Evolutionary conservation across 2,888 invertebrate species (phyloP).

Genomic region (Muscina levida): DNA sequence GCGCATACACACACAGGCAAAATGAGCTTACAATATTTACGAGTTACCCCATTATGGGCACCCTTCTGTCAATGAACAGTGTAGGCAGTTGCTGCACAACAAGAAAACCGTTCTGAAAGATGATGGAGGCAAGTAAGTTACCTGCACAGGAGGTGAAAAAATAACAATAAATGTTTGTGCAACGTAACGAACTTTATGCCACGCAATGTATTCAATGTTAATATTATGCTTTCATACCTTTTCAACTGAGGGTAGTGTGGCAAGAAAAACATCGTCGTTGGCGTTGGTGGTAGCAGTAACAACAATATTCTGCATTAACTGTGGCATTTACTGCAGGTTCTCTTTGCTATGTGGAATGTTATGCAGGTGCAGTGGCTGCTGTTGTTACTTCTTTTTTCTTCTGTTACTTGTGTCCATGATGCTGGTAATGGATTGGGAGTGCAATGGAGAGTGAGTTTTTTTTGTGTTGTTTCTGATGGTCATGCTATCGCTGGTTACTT

Average conservation of each 20-base stretch:
- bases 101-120: neutral
- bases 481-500: too few relatives aligned
- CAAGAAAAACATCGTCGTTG: neutral
- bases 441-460: too few relatives aligned
- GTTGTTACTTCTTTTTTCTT: too few relatives aligned
- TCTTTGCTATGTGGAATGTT: neutral
- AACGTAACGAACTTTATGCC: constrained; percentile 58
- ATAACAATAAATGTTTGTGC: constrained; percentile 52
- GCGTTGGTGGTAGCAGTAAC: constrained; percentile 3
- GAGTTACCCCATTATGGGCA: constrained; percentile 37
- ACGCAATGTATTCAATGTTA: constrained; percentile 54
- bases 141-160: neutral
- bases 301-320: neutral
- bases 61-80: neutral
- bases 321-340: too few relatives aligned
- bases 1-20: constrained; percentile 2
- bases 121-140: neutral
- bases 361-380: constrained; percentile 5
- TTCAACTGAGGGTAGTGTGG: neutral
- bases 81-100: neutral
- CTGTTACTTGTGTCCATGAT: too few relatives aligned
- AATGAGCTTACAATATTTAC: constrained; percentile 38
- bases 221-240: constrained; percentile 10
- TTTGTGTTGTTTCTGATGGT: too few relatives aligned
- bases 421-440: too few relatives aligned